Conservation (phyloP, 1,140 invertebrate genomes). For the Bombus haemorrhoidalis region DNA sequence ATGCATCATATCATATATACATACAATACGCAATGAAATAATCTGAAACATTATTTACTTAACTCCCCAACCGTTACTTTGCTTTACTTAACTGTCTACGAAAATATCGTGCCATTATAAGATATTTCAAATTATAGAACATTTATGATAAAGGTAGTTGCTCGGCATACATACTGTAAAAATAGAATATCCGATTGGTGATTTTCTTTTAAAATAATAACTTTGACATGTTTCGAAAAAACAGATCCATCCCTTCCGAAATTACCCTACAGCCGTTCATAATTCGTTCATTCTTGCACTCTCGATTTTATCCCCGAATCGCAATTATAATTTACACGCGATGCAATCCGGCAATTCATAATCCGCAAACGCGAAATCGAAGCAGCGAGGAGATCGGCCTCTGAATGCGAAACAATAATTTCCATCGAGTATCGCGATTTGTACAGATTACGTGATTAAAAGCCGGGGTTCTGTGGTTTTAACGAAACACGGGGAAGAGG, state of each 20-base stretch:
- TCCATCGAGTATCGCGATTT: background rate
- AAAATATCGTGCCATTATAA: too few relatives aligned
- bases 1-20: too few relatives aligned
- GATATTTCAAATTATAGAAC: too few relatives aligned
- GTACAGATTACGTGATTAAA: slow-evolving; percentile 40
- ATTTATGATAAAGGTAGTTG: too few relatives aligned
- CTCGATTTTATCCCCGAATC: too few relatives aligned
- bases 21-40: too few relatives aligned
- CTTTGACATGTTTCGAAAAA: background rate
- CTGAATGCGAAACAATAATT: background rate
- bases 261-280: background rate
- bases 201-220: too few relatives aligned
- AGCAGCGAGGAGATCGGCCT: background rate
- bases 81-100: too few relatives aligned
- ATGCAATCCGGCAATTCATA: background rate
- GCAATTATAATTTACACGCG: background rate
- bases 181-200: too few relatives aligned
- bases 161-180: too few relatives aligned
- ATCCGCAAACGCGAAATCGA: background rate
- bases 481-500: slow-evolving; percentile 31
- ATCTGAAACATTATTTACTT: too few relatives aligned
- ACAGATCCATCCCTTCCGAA: background rate
- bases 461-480: slow-evolving; percentile 4
- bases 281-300: background rate
- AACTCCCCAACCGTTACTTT: too few relatives aligned